These are phyloP conservation scores for Epizoanthus fatuus DNA, from an alignment of 92 coral and sea anemone genomes.

Conservation along the genomic window DNA sequence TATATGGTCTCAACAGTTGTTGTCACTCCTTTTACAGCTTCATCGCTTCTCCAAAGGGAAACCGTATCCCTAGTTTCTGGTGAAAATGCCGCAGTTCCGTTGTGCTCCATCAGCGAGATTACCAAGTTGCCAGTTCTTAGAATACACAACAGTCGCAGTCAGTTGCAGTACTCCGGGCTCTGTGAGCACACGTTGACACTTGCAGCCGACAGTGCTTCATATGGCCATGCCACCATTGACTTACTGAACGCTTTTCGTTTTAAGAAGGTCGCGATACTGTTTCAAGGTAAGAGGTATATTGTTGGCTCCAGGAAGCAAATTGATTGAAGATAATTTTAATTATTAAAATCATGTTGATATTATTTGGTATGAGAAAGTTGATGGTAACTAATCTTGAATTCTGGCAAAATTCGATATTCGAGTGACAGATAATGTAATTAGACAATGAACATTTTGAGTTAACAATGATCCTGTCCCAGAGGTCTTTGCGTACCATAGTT, in stretches of 20 bases:
- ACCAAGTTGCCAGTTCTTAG: constrained; percentile 61
- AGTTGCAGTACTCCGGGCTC: background rate
- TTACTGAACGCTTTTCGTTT: constrained; percentile 51
- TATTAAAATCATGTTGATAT: too few species aligned
- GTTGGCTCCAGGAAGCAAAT: background rate
- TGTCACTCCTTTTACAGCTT: background rate
- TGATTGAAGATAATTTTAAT: too few species aligned
- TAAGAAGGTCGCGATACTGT: constrained; percentile 55
- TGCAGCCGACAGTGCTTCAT: constrained; percentile 59
- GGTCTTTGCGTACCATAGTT: too few species aligned
- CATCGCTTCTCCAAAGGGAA: constrained; percentile 26
- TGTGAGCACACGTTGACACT: constrained; percentile 54
- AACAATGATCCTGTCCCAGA: too few species aligned
- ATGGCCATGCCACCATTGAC: constrained; percentile 62
- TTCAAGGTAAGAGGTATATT: constrained; percentile 45
- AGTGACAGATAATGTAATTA: too few species aligned
- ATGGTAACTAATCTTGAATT: too few species aligned
- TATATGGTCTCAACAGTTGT: too few species aligned
- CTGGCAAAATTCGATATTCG: too few species aligned
- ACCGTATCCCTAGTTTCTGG: constrained; percentile 58
- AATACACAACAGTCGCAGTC: constrained; percentile 23
- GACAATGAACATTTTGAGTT: too few species aligned
- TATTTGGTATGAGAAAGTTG: too few species aligned
- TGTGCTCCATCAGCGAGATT: constrained; percentile 44
- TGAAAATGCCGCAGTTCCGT: background rate